Base-by-base conservation (phyloP, 2,797 vertebrate species). In the Pipistrellus nathusii region DNA sequence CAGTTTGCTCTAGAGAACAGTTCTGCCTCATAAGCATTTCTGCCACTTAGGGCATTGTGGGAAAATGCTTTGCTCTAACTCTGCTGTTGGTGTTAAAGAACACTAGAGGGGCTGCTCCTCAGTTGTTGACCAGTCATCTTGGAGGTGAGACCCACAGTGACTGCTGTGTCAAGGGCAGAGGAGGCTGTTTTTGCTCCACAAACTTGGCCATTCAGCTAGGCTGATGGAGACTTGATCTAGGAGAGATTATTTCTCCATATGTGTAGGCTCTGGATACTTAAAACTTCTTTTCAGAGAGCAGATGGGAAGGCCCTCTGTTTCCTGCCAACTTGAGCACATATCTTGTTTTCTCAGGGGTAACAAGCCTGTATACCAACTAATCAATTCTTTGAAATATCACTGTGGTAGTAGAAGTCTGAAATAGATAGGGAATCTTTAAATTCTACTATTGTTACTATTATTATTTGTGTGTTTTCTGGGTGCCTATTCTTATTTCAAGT, bases 401-500 rank as follows among this genome's bases (percentile, higher is more conserved):
- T 44, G 21, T 0, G 2, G 30, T 85, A 85, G 27, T 46, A 38
- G n/a, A 30, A 51, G 30, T 35, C 84, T 62, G 15, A 83, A 80
- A 89, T 6, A 86, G n/a, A 90, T 72, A 80, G 17, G 62, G 46
- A 80, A 88, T 38, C 64, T 82, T 90, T 48, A 89, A 69, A 81
- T 92, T 51, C 46, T 46, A 6, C 41, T 84, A 64, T 59, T 69
- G 48, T 87, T 73, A 64, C 48, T 66, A 35, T 71, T 59, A 41
- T 84, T 82, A 64, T 48, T 66, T 87, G 59, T 72, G 75, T 81
- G 84, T 92, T 92, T 96, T 51, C 51, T 35, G 55, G 48, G 30
- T 21, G 14, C 46, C n/a, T 44, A 64, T 84, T 94, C 88, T 84
- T 68, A 68, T 75, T 95, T 93, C 71, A 91, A 92, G 35, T 51